A percentile compares a stretch with the other conserved stretches of the same genome.
Conservation (phyloP, 2,797 vertebrate genomes). For the Oceanodroma leucorhoa region DNA sequence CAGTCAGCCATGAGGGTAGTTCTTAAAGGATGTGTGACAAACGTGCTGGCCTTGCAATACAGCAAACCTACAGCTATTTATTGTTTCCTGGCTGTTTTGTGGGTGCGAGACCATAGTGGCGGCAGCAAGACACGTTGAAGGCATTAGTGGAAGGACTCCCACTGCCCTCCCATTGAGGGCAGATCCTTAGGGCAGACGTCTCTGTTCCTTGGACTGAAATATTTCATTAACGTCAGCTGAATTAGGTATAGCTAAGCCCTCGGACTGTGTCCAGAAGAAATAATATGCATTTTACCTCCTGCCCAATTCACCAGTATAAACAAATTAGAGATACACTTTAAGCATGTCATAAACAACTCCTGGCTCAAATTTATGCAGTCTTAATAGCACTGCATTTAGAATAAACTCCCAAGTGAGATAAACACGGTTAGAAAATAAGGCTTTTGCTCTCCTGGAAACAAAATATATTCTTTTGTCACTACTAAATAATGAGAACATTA, state of each 20-base stretch:
- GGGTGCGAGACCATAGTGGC: background rate
- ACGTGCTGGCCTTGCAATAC: background rate
- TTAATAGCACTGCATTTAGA: constrained; percentile 27
- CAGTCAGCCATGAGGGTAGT: background rate
- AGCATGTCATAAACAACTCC: constrained; percentile 8
- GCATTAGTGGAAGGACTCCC: background rate
- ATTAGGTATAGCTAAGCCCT: background rate
- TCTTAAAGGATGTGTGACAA: background rate
- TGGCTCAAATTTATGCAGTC: constrained; percentile 24
- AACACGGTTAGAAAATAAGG: constrained; percentile 38
- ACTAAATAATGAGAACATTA: constrained; percentile 50
- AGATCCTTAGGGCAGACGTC: background rate
- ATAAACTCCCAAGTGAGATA: constrained; percentile 32
- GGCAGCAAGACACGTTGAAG: background rate
- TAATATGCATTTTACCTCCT: background rate
- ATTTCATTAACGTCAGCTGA: background rate
- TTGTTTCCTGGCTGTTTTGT: background rate
- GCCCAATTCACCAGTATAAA: constrained; percentile 1
- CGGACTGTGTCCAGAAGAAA: background rate
- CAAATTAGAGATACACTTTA: constrained; percentile 6
- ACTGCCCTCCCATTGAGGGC: background rate
- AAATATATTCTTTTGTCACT: constrained; percentile 46
- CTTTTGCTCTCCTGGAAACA: constrained; percentile 56
- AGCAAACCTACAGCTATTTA: background rate
- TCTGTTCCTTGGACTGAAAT: background rate